phyloP scores from a whole-genome alignment of 2,888 invertebrate species.

The Leptothorax acervorum region DNA sequence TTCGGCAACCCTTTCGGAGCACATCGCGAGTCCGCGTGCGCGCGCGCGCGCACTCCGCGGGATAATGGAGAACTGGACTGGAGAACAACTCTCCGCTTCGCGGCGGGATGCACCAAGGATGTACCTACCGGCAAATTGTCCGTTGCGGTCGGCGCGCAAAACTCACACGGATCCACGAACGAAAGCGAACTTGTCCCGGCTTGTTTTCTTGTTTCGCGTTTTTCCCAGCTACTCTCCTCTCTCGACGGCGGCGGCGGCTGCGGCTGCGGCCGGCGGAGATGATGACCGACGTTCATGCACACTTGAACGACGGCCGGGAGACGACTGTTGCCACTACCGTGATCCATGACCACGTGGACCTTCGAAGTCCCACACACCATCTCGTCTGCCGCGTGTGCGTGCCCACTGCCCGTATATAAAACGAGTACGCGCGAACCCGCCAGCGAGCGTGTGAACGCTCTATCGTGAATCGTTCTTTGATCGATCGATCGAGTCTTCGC shows the following conservation, averaged over 20 bases:
- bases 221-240: conserved; percentile 32
- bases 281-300: conserved; percentile 64
- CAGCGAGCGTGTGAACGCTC: conserved; percentile 28
- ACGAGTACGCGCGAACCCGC: conserved; percentile 32
- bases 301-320: conserved; percentile 75
- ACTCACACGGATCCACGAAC: conserved; percentile 25
- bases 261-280: conserved; percentile 23
- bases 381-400: conserved; percentile 64
- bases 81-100: not conserved
- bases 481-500: not conserved
- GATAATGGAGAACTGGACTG: conserved; percentile 3
- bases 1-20: conserved; percentile 20
- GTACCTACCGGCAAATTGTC: not conserved
- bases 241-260: not conserved
- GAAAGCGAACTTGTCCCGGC: conserved; percentile 54
- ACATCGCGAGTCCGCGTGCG: not conserved
- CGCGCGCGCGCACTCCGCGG: not conserved
- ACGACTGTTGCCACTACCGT: conserved; percentile 79
- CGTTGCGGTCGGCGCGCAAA: conserved; percentile 19
- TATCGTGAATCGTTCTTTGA: conserved; percentile 25
- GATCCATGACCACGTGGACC: conserved; percentile 80
- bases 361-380: conserved; percentile 70
- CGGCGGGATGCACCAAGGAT: not conserved
- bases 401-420: conserved; percentile 13
- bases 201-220: conserved; percentile 39